Evolutionary conservation across 2,888 invertebrate species (phyloP), one percentile per base, ranked within the genome.

Genomic region (Cheilosia vernalis): DNA sequence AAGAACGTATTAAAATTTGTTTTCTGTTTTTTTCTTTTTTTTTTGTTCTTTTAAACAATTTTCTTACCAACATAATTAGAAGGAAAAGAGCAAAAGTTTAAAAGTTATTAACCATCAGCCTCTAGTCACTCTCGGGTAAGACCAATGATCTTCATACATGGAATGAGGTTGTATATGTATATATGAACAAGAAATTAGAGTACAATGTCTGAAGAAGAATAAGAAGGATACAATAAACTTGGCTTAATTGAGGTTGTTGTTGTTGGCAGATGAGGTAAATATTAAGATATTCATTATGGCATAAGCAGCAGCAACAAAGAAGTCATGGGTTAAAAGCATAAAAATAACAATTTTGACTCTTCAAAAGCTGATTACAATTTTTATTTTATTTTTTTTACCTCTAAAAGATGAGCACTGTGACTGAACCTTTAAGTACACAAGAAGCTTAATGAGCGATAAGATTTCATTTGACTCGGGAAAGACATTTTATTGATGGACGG

Each of bases 201-300:
- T 53, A 53, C 66, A 49, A 21, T 9, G 24, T 49, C 49, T 63
- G 49, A 51, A 49, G 49, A 49, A 19, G 51, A 15, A 15, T 6
- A 49, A 37, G 55, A 44, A 66, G 53, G 67, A 67, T 30, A 44
- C 67, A 55, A 67, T 67, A 67, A 67, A 67, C 67, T 44, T 49
- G 19, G 42, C 30, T 53, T 66, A 53, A 66, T 66, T 66, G 66
- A 66, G 66, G 24, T 17, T 47, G 30, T 9, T n/a, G 19, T 61
- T 47, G 61, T 19, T 47, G 61, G 44, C 24, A 44, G 49, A 5
- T 13, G 21, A 13, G 5, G 13, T 17, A 13, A 27, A 53, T 40
- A 66, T 63, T 63, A 33, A 44, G 63, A 47, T 19, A 63, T 51
- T 51, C 27, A 15, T 49, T 63, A 21, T 33, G 53, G 24, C 24